Base-by-base conservation (phyloP, 2,113 vertebrate genomes). In the Tricholaema leucomelas region DNA sequence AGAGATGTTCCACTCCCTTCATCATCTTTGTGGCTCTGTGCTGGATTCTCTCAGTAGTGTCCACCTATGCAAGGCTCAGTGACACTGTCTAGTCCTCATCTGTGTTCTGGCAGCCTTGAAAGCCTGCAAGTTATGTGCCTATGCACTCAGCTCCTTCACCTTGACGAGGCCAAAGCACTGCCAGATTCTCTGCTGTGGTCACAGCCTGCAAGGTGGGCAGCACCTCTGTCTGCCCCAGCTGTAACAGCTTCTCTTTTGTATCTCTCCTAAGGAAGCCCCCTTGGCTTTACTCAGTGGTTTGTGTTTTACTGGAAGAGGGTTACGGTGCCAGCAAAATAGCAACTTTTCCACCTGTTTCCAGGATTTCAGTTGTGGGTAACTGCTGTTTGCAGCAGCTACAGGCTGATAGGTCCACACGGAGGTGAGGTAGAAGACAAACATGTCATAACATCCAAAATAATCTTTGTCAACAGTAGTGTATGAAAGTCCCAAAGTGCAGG, bases 11-110 rank as follows among this genome's bases (percentile, higher is more conserved):
- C 38, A 38, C 12, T 38, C 38, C 38, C 38, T 38, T 38, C 9
- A 38, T 38, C 38, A 38, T 38, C 38, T 12, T 40, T 40, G 11
- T 40, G 38, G 38, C 38, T 40, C 38, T 40, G 38, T 13, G 14
- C 38, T 40, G 38, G 38, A 40, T 13, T 40, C 14, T 12, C 38
- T 11, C 38, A 40, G 38, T 13, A 40, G 38, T 12, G 12, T 48
- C 33, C 38, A 24, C 0, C 36, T 31, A 2, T 5, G 52, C 58
- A 31, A 4, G 18, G 9, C 55, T 56, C 56, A 4, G 20, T 15
- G 23, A 15, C 1, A 21, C 19, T 48, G 0, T 7, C 18, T 8
- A 3, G 10, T n/a, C 21, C 59, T 15, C 7, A 0, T 2, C 18
- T 5, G 38, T 9, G 30, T 19, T 60, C 44, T 18, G 46, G 74